A percentile compares a stretch with the other conserved stretches of the same genome.
phyloP scores from a whole-genome alignment of 2,888 invertebrate species.

The Ochropleura plecta region DNA sequence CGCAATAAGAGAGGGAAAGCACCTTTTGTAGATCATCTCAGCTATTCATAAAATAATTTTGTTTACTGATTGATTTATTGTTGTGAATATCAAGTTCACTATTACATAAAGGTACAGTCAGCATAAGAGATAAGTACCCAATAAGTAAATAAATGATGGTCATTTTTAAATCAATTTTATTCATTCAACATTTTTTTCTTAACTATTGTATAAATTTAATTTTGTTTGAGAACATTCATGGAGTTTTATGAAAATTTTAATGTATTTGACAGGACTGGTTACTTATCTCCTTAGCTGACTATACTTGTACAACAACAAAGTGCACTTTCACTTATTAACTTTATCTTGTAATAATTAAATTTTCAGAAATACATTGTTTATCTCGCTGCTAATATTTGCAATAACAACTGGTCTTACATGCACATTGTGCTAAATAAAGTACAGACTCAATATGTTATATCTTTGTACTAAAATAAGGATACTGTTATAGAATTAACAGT shows the following conservation, averaged over 20 bases:
- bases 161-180: too few relatives aligned
- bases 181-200: too few relatives aligned
- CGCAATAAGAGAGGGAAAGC: not conserved
- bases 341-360: not conserved
- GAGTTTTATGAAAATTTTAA: too few relatives aligned
- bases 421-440: slow-evolving; percentile 3
- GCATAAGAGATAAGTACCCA: too few relatives aligned
- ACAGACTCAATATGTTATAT: slow-evolving; percentile 4
- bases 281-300: too few relatives aligned
- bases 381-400: slow-evolving; percentile 13
- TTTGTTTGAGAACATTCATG: too few relatives aligned
- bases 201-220: too few relatives aligned
- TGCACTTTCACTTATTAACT: slow-evolving; percentile 22
- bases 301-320: slow-evolving; percentile 13
- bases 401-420: slow-evolving; percentile 4
- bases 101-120: not conserved
- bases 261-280: too few relatives aligned
- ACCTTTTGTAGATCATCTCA: not conserved
- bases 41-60: not conserved
- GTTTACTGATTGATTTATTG: not conserved
- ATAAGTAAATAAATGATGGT: too few relatives aligned
- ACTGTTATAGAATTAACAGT: not conserved
- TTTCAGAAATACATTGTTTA: slow-evolving; percentile 15
- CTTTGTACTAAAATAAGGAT: not conserved
- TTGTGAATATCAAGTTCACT: not conserved